Evolutionary conservation across 2,113 vertebrate genomes (phyloP).

Genomic region (Salvelinus alpinus): DNA sequence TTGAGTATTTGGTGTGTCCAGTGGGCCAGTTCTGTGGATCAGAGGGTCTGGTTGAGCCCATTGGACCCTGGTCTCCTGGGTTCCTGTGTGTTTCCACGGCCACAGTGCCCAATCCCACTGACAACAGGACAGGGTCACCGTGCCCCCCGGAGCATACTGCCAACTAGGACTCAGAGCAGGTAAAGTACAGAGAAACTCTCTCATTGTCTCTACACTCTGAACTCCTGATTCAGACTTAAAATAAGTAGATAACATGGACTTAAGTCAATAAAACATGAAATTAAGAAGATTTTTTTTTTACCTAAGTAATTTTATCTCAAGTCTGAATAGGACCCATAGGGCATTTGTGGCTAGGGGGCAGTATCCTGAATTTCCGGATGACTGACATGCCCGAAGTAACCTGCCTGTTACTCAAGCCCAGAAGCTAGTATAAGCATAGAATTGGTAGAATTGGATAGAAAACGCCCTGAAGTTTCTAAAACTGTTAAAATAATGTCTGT

Average conservation of each 20-base stretch:
- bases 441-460: too few relatives aligned
- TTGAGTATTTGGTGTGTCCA: slow-evolving; percentile 73
- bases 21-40: slow-evolving; percentile 74
- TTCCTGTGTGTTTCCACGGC: slow-evolving; percentile 74
- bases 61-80: slow-evolving; percentile 72
- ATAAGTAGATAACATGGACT: too few relatives aligned
- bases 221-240: not conserved
- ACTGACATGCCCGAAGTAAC: too few relatives aligned
- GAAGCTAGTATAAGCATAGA: too few relatives aligned
- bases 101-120: slow-evolving; percentile 72
- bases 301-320: too few relatives aligned
- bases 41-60: slow-evolving; percentile 71
- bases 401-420: too few relatives aligned
- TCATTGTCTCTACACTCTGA: not conserved
- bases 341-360: not conserved
- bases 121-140: slow-evolving; percentile 72
- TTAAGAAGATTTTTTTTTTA: too few relatives aligned
- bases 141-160: slow-evolving; percentile 78
- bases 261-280: too few relatives aligned
- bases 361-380: too few relatives aligned
- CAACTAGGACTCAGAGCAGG: slow-evolving; percentile 58
- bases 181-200: slow-evolving; percentile 16
- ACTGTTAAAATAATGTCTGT: too few relatives aligned
- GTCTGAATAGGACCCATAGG: not conserved
- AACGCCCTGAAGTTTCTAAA: too few relatives aligned